A percentile compares a stretch with the other conserved stretches of the same genome.
Conservation (phyloP, 1,140 invertebrate genomes). For the Ditylenchus dipsaci region DNA sequence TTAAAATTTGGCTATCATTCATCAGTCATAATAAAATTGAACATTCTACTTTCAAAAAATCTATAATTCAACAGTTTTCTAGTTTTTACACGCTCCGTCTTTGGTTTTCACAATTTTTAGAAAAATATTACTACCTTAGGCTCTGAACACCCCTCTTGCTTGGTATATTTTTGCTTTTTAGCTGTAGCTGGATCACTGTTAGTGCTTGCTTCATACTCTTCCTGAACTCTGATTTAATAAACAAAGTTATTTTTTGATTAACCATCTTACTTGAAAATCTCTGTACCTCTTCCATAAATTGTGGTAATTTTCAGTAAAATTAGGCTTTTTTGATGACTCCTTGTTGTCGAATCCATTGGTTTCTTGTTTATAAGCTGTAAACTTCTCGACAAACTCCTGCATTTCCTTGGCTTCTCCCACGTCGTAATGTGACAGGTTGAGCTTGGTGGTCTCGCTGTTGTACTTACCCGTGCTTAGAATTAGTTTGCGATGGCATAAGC, state of each 20-base stretch:
- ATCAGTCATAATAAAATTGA: no score
- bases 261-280: background rate
- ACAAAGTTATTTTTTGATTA: no score
- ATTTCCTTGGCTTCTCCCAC: conserved; percentile 18
- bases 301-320: background rate
- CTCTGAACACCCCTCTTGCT: background rate
- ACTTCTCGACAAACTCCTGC: conserved; percentile 23
- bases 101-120: no score
- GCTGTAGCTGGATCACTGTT: no score
- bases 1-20: no score
- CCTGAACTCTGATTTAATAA: no score
- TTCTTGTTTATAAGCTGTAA: conserved; percentile 4
- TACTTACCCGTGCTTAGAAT: conserved; percentile 21
- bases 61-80: no score
- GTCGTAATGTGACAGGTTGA: conserved; percentile 5
- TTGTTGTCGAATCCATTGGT: background rate
- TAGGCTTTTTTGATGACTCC: background rate
- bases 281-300: background rate
- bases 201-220: no score
- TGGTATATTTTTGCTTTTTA: background rate
- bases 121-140: background rate
- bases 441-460: conserved; percentile 4
- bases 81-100: no score
- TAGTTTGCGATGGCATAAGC: conserved; percentile 15
- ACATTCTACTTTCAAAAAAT: no score